A percentile compares a stretch with the other conserved stretches of the same genome.
Conservation (phyloP, 2,797 vertebrate genomes). For the Hafferia zeledoni region DNA sequence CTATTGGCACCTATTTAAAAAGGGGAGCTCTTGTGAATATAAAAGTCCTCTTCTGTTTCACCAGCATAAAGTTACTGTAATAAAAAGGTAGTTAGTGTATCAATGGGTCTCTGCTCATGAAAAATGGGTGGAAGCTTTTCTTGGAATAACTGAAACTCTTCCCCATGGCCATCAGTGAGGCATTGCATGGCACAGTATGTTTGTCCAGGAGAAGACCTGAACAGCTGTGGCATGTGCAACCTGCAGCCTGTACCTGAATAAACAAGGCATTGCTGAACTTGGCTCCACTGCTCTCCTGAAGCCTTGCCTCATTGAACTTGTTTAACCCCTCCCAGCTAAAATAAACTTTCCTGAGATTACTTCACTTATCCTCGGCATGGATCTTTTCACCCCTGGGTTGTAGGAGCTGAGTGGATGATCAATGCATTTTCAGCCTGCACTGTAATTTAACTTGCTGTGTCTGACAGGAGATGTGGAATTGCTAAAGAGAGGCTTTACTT, state of each 20-base stretch:
- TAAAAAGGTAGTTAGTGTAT: not conserved
- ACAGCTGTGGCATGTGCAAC: not conserved
- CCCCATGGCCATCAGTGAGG: not conserved
- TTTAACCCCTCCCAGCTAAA: slow-evolving; percentile 71
- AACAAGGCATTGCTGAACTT: slow-evolving; percentile 50
- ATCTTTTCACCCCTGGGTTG: slow-evolving; percentile 73
- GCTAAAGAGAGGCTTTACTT: slow-evolving; percentile 81
- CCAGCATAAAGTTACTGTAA: not conserved
- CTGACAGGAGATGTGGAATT: slow-evolving; percentile 78
- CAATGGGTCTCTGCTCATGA: not conserved
- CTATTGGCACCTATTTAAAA: slow-evolving; percentile 45
- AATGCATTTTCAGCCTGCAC: slow-evolving; percentile 70
- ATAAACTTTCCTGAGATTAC: slow-evolving; percentile 77
- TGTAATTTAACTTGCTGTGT: slow-evolving; percentile 80
- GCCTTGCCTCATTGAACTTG: slow-evolving; percentile 67
- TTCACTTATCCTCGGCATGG: slow-evolving; percentile 74
- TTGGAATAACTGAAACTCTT: not conserved
- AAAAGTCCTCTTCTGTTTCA: not conserved
- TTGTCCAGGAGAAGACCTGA: not conserved
- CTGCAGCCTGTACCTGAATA: slow-evolving; percentile 46
- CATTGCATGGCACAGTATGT: rapidly evolving
- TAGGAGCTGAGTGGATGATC: slow-evolving; percentile 72
- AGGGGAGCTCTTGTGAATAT: not conserved
- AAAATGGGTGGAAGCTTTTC: not conserved
- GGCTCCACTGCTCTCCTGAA: slow-evolving; percentile 20